phyloP scores from a whole-genome alignment of 1,140 invertebrate genomes.

The Aphelenchoides avenae region DNA sequence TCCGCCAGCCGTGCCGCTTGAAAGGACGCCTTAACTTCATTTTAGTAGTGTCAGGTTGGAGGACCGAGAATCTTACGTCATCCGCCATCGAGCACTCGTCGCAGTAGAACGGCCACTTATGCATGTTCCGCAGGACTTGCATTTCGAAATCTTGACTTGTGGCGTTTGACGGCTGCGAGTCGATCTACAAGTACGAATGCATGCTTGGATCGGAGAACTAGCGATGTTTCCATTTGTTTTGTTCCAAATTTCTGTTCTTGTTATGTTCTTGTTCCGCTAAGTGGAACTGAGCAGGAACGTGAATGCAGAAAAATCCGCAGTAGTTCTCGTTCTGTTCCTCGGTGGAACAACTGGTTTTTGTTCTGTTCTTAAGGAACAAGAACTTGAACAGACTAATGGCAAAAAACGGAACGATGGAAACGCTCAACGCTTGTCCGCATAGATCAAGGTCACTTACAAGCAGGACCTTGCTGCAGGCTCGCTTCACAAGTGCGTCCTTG shows the following conservation, averaged over 20 bases:
- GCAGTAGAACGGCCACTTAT: constrained; percentile 38
- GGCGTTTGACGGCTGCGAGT: no score
- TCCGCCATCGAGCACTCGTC: constrained; percentile 21
- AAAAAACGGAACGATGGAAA: background rate
- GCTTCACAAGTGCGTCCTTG: constrained; percentile 5
- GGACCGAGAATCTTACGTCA: background rate
- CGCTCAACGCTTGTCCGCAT: no score
- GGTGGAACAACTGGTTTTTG: background rate
- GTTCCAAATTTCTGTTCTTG: no score
- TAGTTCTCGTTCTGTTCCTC: no score
- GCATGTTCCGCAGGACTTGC: constrained; percentile 18
- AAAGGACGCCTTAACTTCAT: background rate
- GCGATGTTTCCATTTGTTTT: no score
- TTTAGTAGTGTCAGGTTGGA: background rate
- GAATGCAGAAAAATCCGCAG: no score
- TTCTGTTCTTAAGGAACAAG: background rate
- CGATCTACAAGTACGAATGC: no score
- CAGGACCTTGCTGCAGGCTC: no score
- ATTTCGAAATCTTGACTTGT: constrained; percentile 3
- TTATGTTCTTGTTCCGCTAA: no score
- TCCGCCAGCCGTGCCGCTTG: constrained; percentile 27
- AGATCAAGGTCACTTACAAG: no score
- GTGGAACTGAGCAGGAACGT: no score
- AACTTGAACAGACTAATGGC: background rate
- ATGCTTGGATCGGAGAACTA: no score